Evolutionary conservation across 2,888 invertebrate genomes (phyloP).

Genomic region (Plagiodera versicolora): DNA sequence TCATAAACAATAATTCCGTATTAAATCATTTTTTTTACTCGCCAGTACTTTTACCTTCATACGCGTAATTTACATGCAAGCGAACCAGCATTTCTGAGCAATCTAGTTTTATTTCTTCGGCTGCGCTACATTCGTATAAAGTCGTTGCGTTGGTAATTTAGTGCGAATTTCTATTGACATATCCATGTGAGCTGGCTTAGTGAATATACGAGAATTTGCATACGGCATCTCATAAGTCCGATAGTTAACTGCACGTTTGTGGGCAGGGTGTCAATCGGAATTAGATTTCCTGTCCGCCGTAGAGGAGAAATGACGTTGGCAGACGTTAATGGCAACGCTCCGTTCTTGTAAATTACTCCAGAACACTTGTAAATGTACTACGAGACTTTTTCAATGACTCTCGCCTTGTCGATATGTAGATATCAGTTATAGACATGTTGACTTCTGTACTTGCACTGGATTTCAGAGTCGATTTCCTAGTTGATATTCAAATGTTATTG

Average conservation of each 20-base stretch:
- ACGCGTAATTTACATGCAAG: constrained; percentile 11
- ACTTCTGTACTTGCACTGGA: constrained; percentile 6
- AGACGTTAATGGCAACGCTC: constrained; percentile 34
- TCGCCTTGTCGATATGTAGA: constrained; percentile 10
- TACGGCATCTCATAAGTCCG: constrained; percentile 35
- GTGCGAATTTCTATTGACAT: constrained; percentile 39
- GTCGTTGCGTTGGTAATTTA: constrained; percentile 39
- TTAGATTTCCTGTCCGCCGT: constrained; percentile 38
- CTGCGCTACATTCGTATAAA: constrained; percentile 29
- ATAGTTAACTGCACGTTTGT: constrained; percentile 38
- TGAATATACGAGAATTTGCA: constrained; percentile 27
- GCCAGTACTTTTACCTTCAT: constrained; percentile 5
- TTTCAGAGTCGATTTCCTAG: neutral
- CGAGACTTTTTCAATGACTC: constrained; percentile 20
- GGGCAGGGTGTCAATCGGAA: constrained; percentile 41
- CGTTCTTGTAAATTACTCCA: constrained; percentile 34
- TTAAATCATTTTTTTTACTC: constrained; percentile 29
- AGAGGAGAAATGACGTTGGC: constrained; percentile 34
- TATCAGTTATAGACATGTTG: neutral
- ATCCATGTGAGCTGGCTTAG: constrained; percentile 25
- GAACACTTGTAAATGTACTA: constrained; percentile 33
- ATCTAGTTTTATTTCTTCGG: constrained; percentile 21
- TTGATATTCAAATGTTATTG: neutral
- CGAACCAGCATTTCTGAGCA: constrained; percentile 3
- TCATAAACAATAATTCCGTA: constrained; percentile 34